Evolutionary conservation across 2,888 invertebrate genomes (phyloP), one percentile per base, ranked within the genome.

Genomic region (Cantharis rustica): DNA sequence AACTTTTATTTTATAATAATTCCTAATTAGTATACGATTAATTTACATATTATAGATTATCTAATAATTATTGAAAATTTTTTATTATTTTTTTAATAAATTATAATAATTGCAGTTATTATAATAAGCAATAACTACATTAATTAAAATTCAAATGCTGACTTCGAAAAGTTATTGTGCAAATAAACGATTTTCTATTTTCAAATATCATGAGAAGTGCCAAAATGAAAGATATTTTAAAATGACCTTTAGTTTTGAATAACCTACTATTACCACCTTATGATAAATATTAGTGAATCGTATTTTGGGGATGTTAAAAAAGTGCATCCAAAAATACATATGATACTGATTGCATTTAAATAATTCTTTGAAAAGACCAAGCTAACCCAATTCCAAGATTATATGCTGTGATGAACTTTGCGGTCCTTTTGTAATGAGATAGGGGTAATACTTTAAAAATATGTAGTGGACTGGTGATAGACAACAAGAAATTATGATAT

Each of bases 361-460:
- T 66, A 66, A 66, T 66, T 66, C 16, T 66, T 66, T 66, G 64
- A 66, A 66, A 66, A 66, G 13, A 10, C 64, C 20, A 66, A n/a
- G 20, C 23, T 66, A 66, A 66, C 64, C 64, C 23, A 66, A 66
- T 66, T 66, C 23, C 23, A 23, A 66, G 64, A 66, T 16, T 20
- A 66, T 66, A 66, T 66, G 20, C 27, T 17, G 47, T 31, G 69
- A 31, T 69, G 27, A 70, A 69, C 63, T 61, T 64, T 61, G 75
- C 76, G 79, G 79, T 72, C 61, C 73, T 72, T 79, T 79, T 79
- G 79, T 79, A 79, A 79, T 61, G 23, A 17, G 79, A 79, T 79
- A 79, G 62, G 77, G 75, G 72, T 72, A 75, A 79, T 79, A 77
- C 76, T 79, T 79, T 71, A 75, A 76, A 79, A 20, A 75, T 73